phyloP scores from a whole-genome alignment of 2,113 vertebrate genomes.

The Carettochelys insculpta region DNA sequence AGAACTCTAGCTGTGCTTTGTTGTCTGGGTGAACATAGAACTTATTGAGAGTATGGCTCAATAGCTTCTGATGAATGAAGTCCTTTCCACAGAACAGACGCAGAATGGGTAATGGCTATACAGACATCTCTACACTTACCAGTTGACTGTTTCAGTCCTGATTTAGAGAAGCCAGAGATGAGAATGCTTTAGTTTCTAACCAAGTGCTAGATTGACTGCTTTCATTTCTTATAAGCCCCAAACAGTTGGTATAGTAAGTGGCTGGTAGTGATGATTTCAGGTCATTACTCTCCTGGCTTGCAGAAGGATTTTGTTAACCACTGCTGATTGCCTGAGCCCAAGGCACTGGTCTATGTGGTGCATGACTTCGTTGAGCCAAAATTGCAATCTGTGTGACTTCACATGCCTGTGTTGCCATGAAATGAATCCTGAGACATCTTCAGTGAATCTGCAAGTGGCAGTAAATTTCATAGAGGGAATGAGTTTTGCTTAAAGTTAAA shows the following conservation, averaged over 20 bases:
- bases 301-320: not conserved
- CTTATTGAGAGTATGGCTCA: not conserved
- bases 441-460: not conserved
- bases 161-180: not conserved
- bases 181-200: not conserved
- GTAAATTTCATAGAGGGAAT: not conserved
- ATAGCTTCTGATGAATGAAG: not conserved
- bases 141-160: not conserved
- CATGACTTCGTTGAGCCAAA: not conserved
- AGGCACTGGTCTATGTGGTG: not conserved
- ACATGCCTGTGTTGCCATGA: not conserved
- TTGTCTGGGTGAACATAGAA: not conserved
- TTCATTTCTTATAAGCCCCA: not conserved
- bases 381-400: not conserved
- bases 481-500: not conserved
- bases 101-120: not conserved
- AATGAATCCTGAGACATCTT: not conserved
- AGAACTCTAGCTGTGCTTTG: not conserved
- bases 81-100: not conserved
- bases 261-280: conserved; percentile 34
- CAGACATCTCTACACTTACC: not conserved
- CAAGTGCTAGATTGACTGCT: not conserved
- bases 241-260: not conserved
- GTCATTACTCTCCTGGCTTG: conserved; percentile 3
- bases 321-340: not conserved